A percentile compares a stretch with the other conserved stretches of the same genome.
Conservation (phyloP, 2,113 vertebrate species). For the Acrocephalus kingi region DNA sequence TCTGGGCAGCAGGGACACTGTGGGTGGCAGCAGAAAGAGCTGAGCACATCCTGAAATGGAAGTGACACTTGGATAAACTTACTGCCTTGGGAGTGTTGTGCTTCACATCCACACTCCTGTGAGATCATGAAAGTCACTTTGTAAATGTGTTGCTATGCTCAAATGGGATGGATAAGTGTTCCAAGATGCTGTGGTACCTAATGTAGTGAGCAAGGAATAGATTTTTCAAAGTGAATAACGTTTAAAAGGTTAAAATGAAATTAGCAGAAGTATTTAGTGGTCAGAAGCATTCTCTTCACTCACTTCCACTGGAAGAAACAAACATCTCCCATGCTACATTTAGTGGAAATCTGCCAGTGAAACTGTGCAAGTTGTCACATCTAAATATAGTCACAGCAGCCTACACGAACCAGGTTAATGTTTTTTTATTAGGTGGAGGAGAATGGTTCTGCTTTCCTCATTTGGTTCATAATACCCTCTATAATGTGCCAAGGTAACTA, state of each 20-base stretch:
- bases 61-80: background rate
- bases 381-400: background rate
- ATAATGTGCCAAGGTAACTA: background rate
- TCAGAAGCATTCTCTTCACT: background rate
- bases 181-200: background rate
- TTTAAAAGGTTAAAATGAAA: background rate
- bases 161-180: background rate
- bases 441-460: background rate
- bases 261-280: background rate
- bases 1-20: fast-evolving
- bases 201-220: background rate
- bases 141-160: background rate
- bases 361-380: background rate
- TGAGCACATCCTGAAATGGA: background rate
- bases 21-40: background rate
- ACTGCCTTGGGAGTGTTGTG: background rate
- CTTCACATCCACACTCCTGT: background rate
- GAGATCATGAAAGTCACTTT: background rate
- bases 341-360: background rate
- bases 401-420: background rate
- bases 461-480: background rate
- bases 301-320: background rate
- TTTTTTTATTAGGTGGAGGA: background rate
- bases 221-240: background rate
- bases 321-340: fast-evolving